Evolutionary conservation across 1,140 invertebrate species (phyloP), one percentile per base, ranked within the genome.

Genomic region (Diorhabda carinulata): DNA sequence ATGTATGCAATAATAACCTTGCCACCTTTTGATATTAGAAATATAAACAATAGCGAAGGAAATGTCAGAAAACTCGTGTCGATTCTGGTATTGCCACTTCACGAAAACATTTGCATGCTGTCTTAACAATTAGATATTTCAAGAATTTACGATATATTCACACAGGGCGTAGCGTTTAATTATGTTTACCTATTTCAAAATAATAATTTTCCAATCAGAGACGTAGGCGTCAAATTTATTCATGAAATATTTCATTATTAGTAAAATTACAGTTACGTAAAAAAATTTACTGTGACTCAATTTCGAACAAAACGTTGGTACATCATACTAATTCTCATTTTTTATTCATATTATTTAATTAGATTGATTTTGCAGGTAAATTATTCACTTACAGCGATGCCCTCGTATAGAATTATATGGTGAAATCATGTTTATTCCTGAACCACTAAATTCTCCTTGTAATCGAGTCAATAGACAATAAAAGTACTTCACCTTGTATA

Each of bases 401-500:
- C 25, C 25, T 25, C 25, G 25, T 25, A 25, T 25, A 25, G 25
- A 25, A 25, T 25, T 25, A 25, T 25, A 25, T 25, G 25, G 25
- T 25, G 25, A 25, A 25, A 8, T 52, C 47, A 52, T 52, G 47
- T 8, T n/a, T 52, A 52, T 52, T 52, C n/a, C n/a, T 8, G 47
- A 52, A 52, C 2, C 47, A 52, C 6, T 52, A 52, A 6, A 4
- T 52, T 3, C n/a, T 52, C 25, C 47, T 52, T 52, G 47, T n/a
- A 52, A 52, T n/a, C 47, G n/a, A 8, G 47, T 4, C 47, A 52
- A 52, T n/a, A 52, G 47, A n/a, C 47, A 41, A 42, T 64, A 52
- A 43, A 52, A 47, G 47, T 9, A 65, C 52, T 56, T 65, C 52
- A 65, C 64, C 64, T 69, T 72, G 71, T 62, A 64, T 41, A 43